A percentile compares a stretch with the other conserved stretches of the same genome.
phyloP scores from a whole-genome alignment of 2,797 vertebrate genomes.

The Thamnophis elegans region DNA sequence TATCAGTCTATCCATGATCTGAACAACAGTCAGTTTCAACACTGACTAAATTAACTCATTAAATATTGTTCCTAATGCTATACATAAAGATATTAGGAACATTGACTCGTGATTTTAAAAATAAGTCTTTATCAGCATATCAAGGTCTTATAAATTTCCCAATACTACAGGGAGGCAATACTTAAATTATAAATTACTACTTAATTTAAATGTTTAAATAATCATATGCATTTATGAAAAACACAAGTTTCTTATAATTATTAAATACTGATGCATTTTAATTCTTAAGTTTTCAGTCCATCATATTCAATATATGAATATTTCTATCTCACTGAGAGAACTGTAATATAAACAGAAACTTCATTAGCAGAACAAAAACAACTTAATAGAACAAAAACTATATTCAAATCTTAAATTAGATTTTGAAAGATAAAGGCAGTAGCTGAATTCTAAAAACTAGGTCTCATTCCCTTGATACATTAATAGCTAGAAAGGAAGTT shows the following conservation, averaged over 20 bases:
- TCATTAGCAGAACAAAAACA: not conserved
- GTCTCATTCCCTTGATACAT: slow-evolving; percentile 69
- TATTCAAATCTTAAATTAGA: slow-evolving; percentile 38
- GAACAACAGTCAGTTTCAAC: not conserved
- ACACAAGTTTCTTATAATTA: not conserved
- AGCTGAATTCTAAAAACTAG: slow-evolving; percentile 52
- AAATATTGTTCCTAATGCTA: not conserved
- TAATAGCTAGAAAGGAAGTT: slow-evolving; percentile 75
- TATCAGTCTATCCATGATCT: not conserved
- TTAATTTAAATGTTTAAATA: not conserved
- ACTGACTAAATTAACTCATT: not conserved
- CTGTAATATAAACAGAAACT: not conserved
- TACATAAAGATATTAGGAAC: not conserved
- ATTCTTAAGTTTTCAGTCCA: not conserved
- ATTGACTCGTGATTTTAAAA: not conserved
- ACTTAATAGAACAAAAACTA: slow-evolving; percentile 19
- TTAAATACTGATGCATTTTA: not conserved
- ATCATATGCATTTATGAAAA: not conserved
- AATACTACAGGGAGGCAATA: not conserved
- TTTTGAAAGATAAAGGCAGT: slow-evolving; percentile 23
- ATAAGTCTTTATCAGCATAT: not conserved
- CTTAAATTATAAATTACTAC: not conserved
- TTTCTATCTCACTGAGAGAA: not conserved
- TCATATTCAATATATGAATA: not conserved
- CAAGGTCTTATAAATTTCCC: not conserved